These are phyloP conservation scores for Caretta caretta DNA, from an alignment of 2,113 vertebrate species.

Conservation along the genomic window DNA sequence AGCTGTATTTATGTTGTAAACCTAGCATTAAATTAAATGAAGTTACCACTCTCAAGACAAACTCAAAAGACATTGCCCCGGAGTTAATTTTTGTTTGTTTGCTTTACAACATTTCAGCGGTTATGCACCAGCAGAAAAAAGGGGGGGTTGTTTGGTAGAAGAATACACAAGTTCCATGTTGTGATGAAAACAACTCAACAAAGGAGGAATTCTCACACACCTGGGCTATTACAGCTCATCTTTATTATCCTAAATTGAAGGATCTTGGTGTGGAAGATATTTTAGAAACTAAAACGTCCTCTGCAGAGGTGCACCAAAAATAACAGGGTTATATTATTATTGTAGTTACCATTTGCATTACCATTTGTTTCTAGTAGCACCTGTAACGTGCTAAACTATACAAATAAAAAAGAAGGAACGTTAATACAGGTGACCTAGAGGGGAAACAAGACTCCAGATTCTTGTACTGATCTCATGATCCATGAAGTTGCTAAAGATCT, in stretches of 20 bases:
- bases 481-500: not conserved
- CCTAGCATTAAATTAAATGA: not conserved
- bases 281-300: not conserved
- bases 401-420: not conserved
- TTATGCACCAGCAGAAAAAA: not conserved
- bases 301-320: not conserved
- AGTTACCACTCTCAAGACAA: not conserved
- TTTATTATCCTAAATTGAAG: not conserved
- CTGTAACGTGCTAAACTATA: not conserved
- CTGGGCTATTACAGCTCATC: not conserved
- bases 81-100: not conserved
- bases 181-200: not conserved
- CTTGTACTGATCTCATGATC: not conserved
- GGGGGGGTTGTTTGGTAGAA: not conserved
- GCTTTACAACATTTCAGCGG: not conserved
- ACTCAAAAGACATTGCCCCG: not conserved
- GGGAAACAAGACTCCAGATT: not conserved
- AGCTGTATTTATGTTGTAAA: not conserved
- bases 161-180: accelerated
- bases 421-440: not conserved
- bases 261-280: not conserved
- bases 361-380: not conserved
- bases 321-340: not conserved
- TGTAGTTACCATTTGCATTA: not conserved
- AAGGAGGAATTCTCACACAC: not conserved